Conservation (phyloP, 2,797 vertebrate species). For the Hyperoplus immaculatus region DNA sequence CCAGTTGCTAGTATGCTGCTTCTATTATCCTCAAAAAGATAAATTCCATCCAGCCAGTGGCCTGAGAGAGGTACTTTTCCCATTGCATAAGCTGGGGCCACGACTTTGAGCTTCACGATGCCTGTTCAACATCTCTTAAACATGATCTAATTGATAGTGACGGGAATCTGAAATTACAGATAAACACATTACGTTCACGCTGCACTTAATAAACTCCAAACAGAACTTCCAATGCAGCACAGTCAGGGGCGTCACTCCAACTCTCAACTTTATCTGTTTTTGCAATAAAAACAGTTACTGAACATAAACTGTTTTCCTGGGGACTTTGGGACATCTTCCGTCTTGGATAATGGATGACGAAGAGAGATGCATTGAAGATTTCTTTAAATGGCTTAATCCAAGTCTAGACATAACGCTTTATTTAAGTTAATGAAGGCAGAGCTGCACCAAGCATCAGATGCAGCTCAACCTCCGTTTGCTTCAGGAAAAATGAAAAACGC, state of each 20-base stretch:
- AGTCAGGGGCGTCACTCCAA: not conserved
- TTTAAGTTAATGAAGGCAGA: conserved; percentile 33
- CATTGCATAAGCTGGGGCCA: conserved; percentile 62
- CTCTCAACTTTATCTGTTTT: not conserved
- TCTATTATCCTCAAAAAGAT: conserved; percentile 81
- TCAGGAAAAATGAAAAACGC: not conserved
- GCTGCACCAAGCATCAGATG: conserved; percentile 2
- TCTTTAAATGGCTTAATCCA: conserved; percentile 29
- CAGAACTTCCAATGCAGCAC: not conserved
- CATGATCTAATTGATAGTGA: conserved; percentile 54
- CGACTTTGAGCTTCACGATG: conserved; percentile 52
- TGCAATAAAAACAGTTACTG: not conserved
- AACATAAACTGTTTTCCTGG: conserved; percentile 13
- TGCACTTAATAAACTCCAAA: conserved; percentile 15
- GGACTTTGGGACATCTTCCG: conserved; percentile 9
- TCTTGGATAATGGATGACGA: conserved; percentile 28
- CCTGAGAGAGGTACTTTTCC: conserved; percentile 78
- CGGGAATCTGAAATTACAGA: conserved; percentile 32
- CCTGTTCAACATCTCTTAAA: conserved; percentile 50
- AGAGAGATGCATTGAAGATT: conserved; percentile 34
- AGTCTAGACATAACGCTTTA: conserved; percentile 31
- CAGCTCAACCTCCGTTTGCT: not conserved
- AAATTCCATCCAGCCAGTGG: conserved; percentile 81
- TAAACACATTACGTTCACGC: conserved; percentile 32
- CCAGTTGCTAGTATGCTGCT: conserved; percentile 77